Conservation (phyloP, 2,888 invertebrate genomes). For the Chrysolina americana region DNA sequence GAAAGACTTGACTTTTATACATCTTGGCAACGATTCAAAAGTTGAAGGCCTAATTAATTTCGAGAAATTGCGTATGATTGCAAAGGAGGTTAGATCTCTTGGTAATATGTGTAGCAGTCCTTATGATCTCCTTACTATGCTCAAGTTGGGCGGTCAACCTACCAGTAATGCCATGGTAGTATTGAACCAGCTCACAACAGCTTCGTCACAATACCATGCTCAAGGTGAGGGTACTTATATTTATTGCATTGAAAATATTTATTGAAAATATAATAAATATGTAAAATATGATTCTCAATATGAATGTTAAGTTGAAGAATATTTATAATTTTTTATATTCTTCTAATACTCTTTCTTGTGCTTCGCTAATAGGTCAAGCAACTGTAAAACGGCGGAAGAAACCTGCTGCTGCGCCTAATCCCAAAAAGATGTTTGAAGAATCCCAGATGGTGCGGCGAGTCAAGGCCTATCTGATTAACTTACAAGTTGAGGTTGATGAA, state of each 20-base stretch:
- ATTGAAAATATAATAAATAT: no score
- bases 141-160: constrained; percentile 89
- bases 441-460: constrained; percentile 98
- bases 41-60: constrained; percentile 95
- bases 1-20: constrained; percentile 97
- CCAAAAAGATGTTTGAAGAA: constrained; percentile 99
- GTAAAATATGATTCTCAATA: background rate
- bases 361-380: constrained; percentile 77
- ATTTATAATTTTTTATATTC: no score
- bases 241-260: background rate
- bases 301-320: no score
- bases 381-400: constrained; percentile 93
- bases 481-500: constrained; percentile 94
- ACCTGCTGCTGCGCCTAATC: constrained; percentile 91
- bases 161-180: constrained; percentile 92
- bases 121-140: constrained; percentile 87
- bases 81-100: constrained; percentile 92
- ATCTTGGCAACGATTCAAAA: constrained; percentile 94
- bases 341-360: no score
- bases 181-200: constrained; percentile 88
- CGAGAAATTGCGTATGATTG: constrained; percentile 98
- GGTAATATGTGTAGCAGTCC: constrained; percentile 97
- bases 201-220: constrained; percentile 73
- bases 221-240: constrained; percentile 63
- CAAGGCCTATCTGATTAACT: constrained; percentile 93